phyloP scores from a whole-genome alignment of 2,113 vertebrate genomes.

The Tetrax tetrax region DNA sequence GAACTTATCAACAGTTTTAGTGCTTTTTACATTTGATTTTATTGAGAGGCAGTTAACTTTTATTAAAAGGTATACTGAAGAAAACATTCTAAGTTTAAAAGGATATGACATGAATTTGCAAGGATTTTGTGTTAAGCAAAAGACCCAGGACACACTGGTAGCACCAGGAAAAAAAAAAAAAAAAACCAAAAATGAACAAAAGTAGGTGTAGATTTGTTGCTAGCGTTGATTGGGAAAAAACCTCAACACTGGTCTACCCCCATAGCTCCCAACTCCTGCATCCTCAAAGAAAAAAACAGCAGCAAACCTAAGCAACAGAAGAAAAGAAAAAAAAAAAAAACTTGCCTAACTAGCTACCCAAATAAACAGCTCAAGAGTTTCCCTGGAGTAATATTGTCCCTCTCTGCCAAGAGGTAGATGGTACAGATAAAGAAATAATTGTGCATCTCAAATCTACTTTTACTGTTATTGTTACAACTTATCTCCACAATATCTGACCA shows the following conservation, averaged over 20 bases:
- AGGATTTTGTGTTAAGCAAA: background rate
- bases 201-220: background rate
- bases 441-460: background rate
- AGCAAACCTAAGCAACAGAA: background rate
- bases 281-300: background rate
- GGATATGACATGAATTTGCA: background rate
- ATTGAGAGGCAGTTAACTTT: background rate
- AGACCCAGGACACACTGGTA: background rate
- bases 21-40: background rate
- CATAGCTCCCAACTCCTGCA: background rate
- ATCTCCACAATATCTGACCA: background rate
- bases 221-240: background rate
- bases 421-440: background rate
- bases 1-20: background rate
- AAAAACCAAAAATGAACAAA: background rate
- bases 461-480: background rate
- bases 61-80: background rate
- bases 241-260: accelerated
- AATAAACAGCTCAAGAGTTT: background rate
- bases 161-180: background rate
- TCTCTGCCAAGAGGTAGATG: background rate
- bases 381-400: background rate
- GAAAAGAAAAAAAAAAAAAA: background rate
- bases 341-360: background rate
- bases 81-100: background rate